Percentiles rank a stretch among this genome's conserved stretches.
Evolutionary conservation across 2,113 vertebrate species (phyloP).

Genomic region (Cervus canadensis): DNA sequence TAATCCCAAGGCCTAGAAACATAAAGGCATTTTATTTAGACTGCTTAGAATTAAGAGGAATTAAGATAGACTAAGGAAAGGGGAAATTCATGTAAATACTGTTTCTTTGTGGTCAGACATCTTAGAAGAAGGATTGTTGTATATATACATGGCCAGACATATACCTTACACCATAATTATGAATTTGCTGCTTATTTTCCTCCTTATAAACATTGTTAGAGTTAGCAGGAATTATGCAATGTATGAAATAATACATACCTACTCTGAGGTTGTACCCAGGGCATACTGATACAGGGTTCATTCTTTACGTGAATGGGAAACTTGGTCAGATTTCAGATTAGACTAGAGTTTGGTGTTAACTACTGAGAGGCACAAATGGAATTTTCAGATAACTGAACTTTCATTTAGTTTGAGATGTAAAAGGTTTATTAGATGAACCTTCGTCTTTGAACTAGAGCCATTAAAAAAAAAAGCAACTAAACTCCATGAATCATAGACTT

Average conservation of each 20-base stretch:
- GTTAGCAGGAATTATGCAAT: background rate
- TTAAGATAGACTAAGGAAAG: background rate
- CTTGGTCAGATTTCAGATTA: slow-evolving; percentile 17
- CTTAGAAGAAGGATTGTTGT: background rate
- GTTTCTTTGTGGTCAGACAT: background rate
- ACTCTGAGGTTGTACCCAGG: background rate
- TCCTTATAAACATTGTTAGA: background rate
- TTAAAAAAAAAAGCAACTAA: background rate
- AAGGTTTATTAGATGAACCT: background rate
- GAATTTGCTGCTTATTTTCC: background rate
- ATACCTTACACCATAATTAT: background rate
- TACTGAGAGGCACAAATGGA: background rate
- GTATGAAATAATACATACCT: background rate
- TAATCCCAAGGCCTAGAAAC: background rate
- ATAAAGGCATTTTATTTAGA: slow-evolving; percentile 3
- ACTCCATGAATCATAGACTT: background rate
- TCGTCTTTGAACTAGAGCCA: background rate
- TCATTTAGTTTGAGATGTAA: background rate
- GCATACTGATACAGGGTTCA: background rate
- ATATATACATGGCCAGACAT: background rate
- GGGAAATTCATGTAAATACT: background rate
- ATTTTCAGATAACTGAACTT: slow-evolving; percentile 38
- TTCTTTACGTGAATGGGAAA: background rate
- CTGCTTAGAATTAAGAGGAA: slow-evolving; percentile 18
- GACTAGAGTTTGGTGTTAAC: background rate